These are phyloP conservation scores for Anastatus disparis DNA, from an alignment of 1,140 invertebrate species.

Conservation along the genomic window DNA sequence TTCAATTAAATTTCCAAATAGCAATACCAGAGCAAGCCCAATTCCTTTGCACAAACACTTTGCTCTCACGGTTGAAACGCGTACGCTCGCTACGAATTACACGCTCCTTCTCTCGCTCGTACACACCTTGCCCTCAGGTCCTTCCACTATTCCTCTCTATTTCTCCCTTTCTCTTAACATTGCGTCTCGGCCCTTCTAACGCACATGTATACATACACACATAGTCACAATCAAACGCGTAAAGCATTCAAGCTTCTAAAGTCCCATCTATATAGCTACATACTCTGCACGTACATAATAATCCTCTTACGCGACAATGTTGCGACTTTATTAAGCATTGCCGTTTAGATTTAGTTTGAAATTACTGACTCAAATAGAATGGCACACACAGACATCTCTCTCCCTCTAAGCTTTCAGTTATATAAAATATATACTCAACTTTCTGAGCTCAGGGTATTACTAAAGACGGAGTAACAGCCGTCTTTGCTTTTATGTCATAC, in stretches of 20 bases:
- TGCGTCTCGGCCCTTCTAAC: not conserved
- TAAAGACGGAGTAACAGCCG: no score
- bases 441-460: no score
- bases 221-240: not conserved
- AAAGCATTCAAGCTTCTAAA: not conserved
- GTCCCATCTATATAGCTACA: not conserved
- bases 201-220: not conserved
- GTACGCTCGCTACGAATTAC: not conserved
- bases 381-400: no score
- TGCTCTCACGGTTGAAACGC: not conserved
- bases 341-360: slow-evolving; percentile 26
- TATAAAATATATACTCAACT: no score
- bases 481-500: no score
- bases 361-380: not conserved
- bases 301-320: slow-evolving; percentile 43
- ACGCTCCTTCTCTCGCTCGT: not conserved
- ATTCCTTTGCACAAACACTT: not conserved
- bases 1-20: no score
- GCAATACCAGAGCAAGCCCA: no score
- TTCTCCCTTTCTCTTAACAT: not conserved
- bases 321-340: slow-evolving; percentile 47
- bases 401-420: no score
- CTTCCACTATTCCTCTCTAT: not conserved
- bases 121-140: not conserved
- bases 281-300: slow-evolving; percentile 34